These are phyloP conservation scores for Apis cerana DNA, from an alignment of 1,140 invertebrate genomes.

Conservation along the genomic window DNA sequence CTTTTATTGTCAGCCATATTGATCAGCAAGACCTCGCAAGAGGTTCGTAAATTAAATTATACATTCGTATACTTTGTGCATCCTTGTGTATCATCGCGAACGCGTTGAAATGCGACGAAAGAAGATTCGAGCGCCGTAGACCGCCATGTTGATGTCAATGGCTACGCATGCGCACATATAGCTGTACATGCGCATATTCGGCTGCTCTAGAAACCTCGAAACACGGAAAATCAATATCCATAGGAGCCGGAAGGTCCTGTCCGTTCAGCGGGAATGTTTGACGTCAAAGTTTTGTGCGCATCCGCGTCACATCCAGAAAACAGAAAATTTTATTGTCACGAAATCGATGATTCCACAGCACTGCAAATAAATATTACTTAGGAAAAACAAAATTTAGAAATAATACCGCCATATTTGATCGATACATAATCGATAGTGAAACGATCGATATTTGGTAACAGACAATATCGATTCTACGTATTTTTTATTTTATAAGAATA, in stretches of 20 bases:
- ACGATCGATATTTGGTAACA: too few species aligned
- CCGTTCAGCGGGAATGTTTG: slow-evolving; percentile 29
- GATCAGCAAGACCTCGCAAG: neutral
- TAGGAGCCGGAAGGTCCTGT: slow-evolving; percentile 31
- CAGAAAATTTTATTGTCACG: slow-evolving; percentile 13
- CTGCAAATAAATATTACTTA: neutral
- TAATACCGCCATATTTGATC: too few species aligned
- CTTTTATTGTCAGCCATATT: slow-evolving; percentile 38
- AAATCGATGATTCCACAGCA: slow-evolving; percentile 19
- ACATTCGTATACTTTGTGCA: neutral
- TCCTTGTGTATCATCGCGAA: neutral
- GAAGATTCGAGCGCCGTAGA: neutral
- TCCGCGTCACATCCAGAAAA: slow-evolving; percentile 34
- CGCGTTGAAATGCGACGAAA: slow-evolving; percentile 1
- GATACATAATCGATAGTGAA: too few species aligned
- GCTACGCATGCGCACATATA: neutral
- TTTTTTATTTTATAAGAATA: too few species aligned
- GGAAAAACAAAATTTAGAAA: neutral
- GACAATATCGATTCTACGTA: too few species aligned
- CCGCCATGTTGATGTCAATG: slow-evolving; percentile 43
- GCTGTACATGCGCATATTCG: neutral
- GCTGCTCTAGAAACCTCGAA: slow-evolving; percentile 72
- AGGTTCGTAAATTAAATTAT: neutral
- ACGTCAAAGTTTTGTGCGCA: slow-evolving; percentile 54
- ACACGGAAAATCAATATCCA: slow-evolving; percentile 61